Conservation (phyloP, 2,113 vertebrate species). For the Carlito syrichta region DNA sequence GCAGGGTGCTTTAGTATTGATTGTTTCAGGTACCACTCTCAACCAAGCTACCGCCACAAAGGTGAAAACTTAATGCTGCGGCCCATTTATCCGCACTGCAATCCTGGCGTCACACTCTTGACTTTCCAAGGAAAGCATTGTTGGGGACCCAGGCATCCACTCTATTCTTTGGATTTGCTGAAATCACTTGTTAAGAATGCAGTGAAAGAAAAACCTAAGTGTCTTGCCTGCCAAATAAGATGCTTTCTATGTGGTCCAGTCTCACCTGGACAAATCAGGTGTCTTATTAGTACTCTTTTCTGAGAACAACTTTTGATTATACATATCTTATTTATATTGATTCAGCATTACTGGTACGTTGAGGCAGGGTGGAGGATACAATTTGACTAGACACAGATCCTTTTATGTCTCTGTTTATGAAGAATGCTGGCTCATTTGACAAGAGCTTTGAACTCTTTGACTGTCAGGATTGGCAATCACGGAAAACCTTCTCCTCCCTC, state of each 20-base stretch:
- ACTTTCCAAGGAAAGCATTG: neutral
- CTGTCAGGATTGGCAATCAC: neutral
- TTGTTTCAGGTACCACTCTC: neutral
- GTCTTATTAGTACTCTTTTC: neutral
- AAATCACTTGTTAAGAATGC: neutral
- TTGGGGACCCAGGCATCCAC: neutral
- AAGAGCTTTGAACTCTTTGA: neutral
- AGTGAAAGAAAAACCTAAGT: neutral
- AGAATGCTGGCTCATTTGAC: neutral
- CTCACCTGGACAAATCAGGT: neutral
- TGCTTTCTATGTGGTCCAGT: neutral
- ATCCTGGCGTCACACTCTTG: neutral
- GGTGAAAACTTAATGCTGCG: neutral
- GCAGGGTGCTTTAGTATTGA: neutral
- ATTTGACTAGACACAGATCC: neutral
- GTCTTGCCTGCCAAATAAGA: neutral
- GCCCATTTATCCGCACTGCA: fast-evolving
- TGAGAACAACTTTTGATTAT: neutral
- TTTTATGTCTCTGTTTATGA: neutral
- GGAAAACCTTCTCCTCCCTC: neutral
- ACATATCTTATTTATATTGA: neutral
- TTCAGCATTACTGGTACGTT: neutral
- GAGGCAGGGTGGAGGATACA: neutral
- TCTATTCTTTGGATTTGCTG: neutral
- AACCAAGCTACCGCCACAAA: neutral